Conservation (phyloP, 2,113 vertebrate genomes). For the Pygoscelis antarcticus region DNA sequence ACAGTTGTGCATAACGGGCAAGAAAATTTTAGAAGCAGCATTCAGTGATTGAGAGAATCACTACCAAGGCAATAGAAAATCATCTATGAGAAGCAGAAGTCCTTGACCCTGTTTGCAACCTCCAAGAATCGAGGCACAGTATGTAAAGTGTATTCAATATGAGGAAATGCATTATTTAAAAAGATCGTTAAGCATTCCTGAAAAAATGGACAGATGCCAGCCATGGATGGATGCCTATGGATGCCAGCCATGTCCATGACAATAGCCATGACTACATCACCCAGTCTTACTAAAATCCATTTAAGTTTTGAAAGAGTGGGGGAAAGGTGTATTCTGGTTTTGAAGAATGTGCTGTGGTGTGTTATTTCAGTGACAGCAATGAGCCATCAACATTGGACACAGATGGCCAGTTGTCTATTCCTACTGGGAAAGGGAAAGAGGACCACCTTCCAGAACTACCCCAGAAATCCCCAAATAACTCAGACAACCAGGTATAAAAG, state of each 20-base stretch:
- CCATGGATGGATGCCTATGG: too few relatives aligned
- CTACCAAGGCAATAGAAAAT: neutral
- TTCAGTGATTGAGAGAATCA: neutral
- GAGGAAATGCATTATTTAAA: neutral
- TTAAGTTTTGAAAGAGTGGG: neutral
- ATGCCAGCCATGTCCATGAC: neutral
- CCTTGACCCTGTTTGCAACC: neutral
- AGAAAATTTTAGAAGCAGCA: neutral
- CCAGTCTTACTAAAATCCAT: neutral
- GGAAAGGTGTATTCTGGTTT: neutral
- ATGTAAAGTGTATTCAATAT: neutral
- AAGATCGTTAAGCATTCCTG: neutral
- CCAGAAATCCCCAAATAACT: neutral
- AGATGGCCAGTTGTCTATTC: neutral
- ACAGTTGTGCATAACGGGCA: rapidly evolving
- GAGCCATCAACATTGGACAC: neutral
- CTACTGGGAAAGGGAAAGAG: neutral
- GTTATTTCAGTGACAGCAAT: neutral
- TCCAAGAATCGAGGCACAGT: neutral
- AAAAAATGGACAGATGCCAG: neutral
- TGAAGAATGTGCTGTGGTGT: neutral
- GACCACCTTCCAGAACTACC: neutral
- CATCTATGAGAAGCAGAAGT: neutral
- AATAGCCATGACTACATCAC: neutral
- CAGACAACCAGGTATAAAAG: neutral